phyloP scores from a whole-genome alignment of 23 tunicate genomes.

The Halocynthia roretzi region DNA sequence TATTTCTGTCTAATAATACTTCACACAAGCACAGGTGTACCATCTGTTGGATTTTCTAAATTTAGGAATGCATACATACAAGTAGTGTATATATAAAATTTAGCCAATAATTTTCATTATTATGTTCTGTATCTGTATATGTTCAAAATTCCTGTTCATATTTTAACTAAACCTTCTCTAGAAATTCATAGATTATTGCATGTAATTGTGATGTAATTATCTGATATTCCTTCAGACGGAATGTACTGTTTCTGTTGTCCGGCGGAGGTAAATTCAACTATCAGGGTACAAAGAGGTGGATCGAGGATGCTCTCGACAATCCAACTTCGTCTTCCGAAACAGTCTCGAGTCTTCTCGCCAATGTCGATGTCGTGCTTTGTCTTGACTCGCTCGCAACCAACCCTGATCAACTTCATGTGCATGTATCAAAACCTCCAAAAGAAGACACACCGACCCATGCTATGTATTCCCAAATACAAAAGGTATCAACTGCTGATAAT shows the following conservation, averaged over 20 bases:
- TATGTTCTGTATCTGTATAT: no score
- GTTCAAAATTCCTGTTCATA: no score
- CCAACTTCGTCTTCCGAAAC: slow-evolving; percentile 33
- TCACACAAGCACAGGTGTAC: no score
- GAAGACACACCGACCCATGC: slow-evolving; percentile 42
- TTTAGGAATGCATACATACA: no score
- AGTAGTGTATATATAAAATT: no score
- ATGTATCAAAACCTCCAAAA: slow-evolving; percentile 87
- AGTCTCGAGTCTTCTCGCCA: slow-evolving; percentile 40
- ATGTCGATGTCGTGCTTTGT: slow-evolving; percentile 64
- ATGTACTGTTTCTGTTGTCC: slow-evolving; percentile 67
- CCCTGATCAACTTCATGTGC: slow-evolving; percentile 51
- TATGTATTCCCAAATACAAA: slow-evolving; percentile 44
- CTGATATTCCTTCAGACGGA: slow-evolving; percentile 36
- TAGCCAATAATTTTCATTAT: no score
- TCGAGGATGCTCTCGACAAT: slow-evolving; percentile 78
- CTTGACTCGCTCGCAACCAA: slow-evolving; percentile 46
- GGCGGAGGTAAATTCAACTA: slow-evolving; percentile 93
- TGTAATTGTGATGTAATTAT: background rate
- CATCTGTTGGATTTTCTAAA: no score
- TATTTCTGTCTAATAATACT: no score
- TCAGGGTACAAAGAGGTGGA: slow-evolving; percentile 71
- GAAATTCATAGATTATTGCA: no score
- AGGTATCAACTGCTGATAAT: slow-evolving; percentile 19
- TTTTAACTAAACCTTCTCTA: no score